phyloP scores from a whole-genome alignment of 2,113 vertebrate species.

The Telmatochromis sp. region DNA sequence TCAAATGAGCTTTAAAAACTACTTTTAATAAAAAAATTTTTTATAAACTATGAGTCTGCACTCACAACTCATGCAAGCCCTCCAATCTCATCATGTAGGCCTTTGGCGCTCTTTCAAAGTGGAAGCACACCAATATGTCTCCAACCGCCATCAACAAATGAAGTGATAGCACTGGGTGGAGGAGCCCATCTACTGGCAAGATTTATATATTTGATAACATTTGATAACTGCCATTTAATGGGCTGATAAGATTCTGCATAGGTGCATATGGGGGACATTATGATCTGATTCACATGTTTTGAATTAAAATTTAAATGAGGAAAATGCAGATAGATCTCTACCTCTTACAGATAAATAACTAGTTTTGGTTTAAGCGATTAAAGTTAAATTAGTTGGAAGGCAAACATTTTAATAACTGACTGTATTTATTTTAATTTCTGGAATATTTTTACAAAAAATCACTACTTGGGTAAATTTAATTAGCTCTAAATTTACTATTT shows the following conservation, averaged over 20 bases:
- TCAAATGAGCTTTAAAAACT: background rate
- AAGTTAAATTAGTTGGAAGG: background rate
- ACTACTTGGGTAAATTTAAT: background rate
- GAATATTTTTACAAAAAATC: accelerated
- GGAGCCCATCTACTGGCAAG: background rate
- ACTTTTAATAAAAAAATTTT: background rate
- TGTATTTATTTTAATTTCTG: background rate
- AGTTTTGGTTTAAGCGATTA: background rate
- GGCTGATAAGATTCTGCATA: background rate
- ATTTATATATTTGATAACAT: background rate
- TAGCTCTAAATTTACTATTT: background rate
- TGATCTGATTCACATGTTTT: background rate
- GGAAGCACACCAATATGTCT: background rate
- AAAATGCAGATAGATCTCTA: background rate
- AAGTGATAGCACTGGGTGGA: background rate
- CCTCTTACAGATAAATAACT: background rate
- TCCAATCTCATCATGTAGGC: background rate
- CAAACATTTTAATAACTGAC: background rate
- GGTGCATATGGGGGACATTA: accelerated
- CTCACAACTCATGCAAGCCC: background rate
- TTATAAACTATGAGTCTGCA: accelerated
- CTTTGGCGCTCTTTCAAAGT: background rate
- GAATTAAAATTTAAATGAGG: background rate
- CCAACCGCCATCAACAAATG: background rate
- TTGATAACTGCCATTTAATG: background rate